Base-by-base conservation (phyloP, 2,888 invertebrate species). In the Hirtodrosophila alboralis region DNA sequence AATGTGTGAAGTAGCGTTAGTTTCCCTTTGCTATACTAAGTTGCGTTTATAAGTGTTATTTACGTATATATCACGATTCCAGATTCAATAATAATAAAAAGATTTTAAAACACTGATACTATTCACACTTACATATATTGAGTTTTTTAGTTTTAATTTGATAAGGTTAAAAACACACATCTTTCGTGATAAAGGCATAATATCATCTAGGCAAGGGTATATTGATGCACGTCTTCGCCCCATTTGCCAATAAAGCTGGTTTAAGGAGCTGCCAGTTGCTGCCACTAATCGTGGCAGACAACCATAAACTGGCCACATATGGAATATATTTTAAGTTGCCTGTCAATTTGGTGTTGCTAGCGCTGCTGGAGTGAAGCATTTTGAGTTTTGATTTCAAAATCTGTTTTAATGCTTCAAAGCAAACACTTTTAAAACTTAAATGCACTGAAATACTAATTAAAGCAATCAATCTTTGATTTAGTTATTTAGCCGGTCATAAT, bases 241-340 rank as follows among this genome's bases (percentile, higher is more conserved):
- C 60, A 63, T 81, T 72, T 75, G 61, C 63, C 79, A 76, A 74
- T 71, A 62, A 62, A 73, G 71, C 64, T 74, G 76, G 56, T 68
- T 76, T 58, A 79, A 71, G 74, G 76, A 79, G 83, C 58, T 58
- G 54, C 57, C 75, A 68, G 61, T 71, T 53, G 61, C 37, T 56
- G 59, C 66, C 63, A 64, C 72, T 70, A 75, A 76, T 67, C 67
- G 71, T 59, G 65, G 64, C 71, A 61, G 83, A 80, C 83, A 83
- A 61, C 71, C 76, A 65, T 72, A 66, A 78, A 61, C 78, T 70
- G 61, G 61, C 64, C 68, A 51, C 77, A 71, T 73, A 73, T 60
- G 67, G 56, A 63, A 66, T 66, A 65, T 64, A 69, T 74, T 75
- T 76, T 63, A 60, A 56, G 54, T 70, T 60, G 28, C 38, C 68